A percentile compares a stretch with the other conserved stretches of the same genome.
Evolutionary conservation across 2,888 invertebrate genomes (phyloP).

Genomic region (Isoperla grammatica): DNA sequence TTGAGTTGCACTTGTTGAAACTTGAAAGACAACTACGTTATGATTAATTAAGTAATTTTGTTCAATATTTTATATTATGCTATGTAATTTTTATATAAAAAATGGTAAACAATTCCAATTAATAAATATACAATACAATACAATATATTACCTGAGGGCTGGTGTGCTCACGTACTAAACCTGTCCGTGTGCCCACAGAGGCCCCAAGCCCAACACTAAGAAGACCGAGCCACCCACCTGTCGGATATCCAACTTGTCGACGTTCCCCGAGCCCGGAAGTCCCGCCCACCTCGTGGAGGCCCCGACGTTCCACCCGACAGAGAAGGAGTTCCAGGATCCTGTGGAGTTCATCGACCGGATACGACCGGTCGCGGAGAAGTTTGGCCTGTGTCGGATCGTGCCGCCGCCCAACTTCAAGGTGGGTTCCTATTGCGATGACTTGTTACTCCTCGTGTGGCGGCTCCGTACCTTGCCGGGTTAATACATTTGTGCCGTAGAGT

Average conservation of each 20-base stretch:
- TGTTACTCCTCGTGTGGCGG: conserved; percentile 4
- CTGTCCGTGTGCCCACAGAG: not conserved
- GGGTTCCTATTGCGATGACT: conserved; percentile 15
- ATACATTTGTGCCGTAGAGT: too few relatives aligned
- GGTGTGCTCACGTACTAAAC: too few relatives aligned
- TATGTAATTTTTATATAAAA: too few relatives aligned
- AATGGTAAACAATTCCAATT: too few relatives aligned
- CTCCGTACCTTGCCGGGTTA: too few relatives aligned
- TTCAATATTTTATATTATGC: too few relatives aligned
- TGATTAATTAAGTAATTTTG: too few relatives aligned
- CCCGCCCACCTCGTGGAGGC: conserved; percentile 60
- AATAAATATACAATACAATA: too few relatives aligned
- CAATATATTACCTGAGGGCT: too few relatives aligned
- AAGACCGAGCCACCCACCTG: conserved; percentile 1
- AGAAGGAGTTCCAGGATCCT: conserved; percentile 79
- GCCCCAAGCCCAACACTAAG: not conserved
- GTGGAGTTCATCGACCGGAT: conserved; percentile 78
- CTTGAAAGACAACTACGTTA: too few relatives aligned
- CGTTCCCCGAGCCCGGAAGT: conserved; percentile 35
- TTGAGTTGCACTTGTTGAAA: too few relatives aligned
- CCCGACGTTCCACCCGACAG: conserved; percentile 72
- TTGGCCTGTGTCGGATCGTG: conserved; percentile 82
- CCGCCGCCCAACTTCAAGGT: conserved; percentile 71
- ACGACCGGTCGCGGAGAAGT: conserved; percentile 65
- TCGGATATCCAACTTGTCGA: conserved; percentile 18